Percentiles rank a stretch among this genome's conserved stretches.
These are phyloP conservation scores for Limnodromus scolopaceus DNA, from an alignment of 2,797 vertebrate genomes.

Conservation along the genomic window DNA sequence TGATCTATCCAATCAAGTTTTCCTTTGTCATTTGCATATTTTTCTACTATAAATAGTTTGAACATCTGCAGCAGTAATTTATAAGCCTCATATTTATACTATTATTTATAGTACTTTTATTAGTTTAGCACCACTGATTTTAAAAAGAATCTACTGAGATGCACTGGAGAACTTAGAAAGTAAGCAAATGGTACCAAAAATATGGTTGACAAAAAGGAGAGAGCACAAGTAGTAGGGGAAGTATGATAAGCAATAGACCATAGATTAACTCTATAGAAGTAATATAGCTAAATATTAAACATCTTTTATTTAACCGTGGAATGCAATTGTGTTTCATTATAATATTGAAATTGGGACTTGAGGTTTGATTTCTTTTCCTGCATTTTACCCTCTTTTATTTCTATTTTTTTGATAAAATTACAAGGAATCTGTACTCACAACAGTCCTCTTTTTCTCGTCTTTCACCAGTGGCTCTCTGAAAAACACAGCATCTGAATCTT, in stretches of 20 bases:
- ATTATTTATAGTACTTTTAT: constrained; percentile 53
- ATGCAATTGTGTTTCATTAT: background rate
- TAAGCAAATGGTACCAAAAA: background rate
- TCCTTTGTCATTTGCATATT: constrained; percentile 50
- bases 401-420: background rate
- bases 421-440: background rate
- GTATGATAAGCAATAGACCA: background rate
- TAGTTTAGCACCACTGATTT: background rate
- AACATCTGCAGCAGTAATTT: constrained; percentile 60
- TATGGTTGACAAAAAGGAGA: background rate
- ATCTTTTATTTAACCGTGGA: background rate
- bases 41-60: constrained; percentile 57
- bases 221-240: background rate
- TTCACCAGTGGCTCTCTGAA: background rate
- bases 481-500: background rate
- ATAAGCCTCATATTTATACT: background rate
- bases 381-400: background rate
- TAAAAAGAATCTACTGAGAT: background rate
- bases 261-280: background rate
- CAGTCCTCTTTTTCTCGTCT: background rate
- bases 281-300: background rate
- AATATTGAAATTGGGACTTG: background rate
- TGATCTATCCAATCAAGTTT: constrained; percentile 42
- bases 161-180: background rate
- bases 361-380: background rate